Evolutionary conservation across 2,113 vertebrate species (phyloP), one percentile per base, ranked within the genome.

Genomic region (Esox niger): DNA sequence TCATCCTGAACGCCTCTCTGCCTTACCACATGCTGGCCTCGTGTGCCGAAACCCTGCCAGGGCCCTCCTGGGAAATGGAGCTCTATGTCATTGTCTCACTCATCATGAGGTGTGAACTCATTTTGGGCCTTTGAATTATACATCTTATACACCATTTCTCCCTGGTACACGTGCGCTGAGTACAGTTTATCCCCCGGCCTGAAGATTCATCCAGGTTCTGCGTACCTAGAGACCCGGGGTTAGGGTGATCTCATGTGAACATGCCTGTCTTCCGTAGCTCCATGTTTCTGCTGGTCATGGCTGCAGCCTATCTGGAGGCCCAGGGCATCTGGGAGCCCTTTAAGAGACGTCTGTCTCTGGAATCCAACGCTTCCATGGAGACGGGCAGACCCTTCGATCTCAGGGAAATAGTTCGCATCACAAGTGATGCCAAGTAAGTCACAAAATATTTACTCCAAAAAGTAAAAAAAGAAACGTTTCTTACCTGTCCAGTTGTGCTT

Each of bases 311-410:
- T 82, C 88, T 99, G 88, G 97, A 99, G 91, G 97, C 97, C 81
- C 94, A 98, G 90, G 96, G 96, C 87, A 98, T 98, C 74, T 99
- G 97, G 97, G 96, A 98, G 83, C 95, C 96, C 21, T 99, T 98
- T 86, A 94, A 93, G 82, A 94, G 94, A 86, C 94, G 93, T 2
- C 89, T 98, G 21, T 97, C 94, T 20, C 91, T 96, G 81, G 97
- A 99, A 80, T 94, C 95, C 64, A 95, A 92, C 88, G 92, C 94
- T 62, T 87, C 92, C 78, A 89, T 96, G 90, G 96, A 98, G 85
- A 92, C 95, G 32, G 96, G 95, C 78, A 94, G 93, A 81, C 94
- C 95, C 7, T 97, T 98, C 85, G 95, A 98, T 93, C 95, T 99
- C 94, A 96, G 96, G 93, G 95, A 97, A 86, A 98, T 98, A 70